Conservation (phyloP, 1,140 invertebrate species). For the Linepithema humile region DNA sequence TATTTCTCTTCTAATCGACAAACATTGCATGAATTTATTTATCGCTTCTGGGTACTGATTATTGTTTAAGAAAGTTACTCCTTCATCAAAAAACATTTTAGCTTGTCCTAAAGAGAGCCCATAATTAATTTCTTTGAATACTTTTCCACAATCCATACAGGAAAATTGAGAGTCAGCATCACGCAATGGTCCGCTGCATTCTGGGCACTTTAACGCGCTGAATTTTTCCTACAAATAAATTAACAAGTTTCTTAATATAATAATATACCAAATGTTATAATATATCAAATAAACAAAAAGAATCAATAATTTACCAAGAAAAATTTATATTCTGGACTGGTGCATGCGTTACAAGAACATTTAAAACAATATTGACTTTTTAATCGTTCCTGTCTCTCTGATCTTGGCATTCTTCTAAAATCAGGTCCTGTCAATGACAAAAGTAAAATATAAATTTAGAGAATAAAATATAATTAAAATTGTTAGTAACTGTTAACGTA, state of each 20-base stretch:
- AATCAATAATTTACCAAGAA: conserved; percentile 82
- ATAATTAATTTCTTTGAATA: conserved; percentile 68
- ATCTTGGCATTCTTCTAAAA: conserved; percentile 85
- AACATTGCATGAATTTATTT: conserved; percentile 79
- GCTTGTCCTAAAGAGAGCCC: conserved; percentile 79
- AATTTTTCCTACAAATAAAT: conserved; percentile 79
- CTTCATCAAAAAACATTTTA: conserved; percentile 74
- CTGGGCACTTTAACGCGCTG: conserved; percentile 77
- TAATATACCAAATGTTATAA: not conserved
- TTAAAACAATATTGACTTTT: conserved; percentile 89
- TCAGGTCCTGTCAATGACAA: conserved; percentile 85
- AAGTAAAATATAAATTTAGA: not conserved
- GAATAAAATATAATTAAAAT: conserved; percentile 21
- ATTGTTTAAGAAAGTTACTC: conserved; percentile 63
- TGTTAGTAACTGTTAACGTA: conserved; percentile 65
- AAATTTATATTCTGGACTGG: conserved; percentile 80
- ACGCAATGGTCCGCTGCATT: conserved; percentile 77
- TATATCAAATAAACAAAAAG: not conserved
- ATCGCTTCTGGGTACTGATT: conserved; percentile 70
- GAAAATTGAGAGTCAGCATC: conserved; percentile 44
- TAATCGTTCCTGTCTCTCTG: conserved; percentile 86
- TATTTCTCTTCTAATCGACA: conserved; percentile 78
- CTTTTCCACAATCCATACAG: conserved; percentile 76
- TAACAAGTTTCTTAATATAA: not conserved
- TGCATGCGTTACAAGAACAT: conserved; percentile 88